Evolutionary conservation across 2,797 vertebrate species (phyloP).

Genomic region (Neosilurus mollespiculum): DNA sequence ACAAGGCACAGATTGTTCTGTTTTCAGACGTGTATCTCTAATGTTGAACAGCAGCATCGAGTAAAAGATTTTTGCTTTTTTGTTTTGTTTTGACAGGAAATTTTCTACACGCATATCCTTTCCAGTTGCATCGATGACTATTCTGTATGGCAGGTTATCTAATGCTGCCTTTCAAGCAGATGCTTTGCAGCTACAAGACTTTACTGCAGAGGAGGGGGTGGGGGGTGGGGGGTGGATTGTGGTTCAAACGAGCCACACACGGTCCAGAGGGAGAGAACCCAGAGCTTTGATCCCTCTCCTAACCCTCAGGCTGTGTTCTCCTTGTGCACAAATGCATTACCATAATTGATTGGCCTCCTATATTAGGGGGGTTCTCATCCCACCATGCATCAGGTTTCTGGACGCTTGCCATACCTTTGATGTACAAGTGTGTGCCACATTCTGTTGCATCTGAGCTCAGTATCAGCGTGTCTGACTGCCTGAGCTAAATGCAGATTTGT

Average conservation of each 20-base stretch:
- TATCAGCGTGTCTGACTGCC: not conserved
- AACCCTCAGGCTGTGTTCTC: conserved; percentile 55
- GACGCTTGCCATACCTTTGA: conserved; percentile 60
- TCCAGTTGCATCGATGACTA: conserved; percentile 28
- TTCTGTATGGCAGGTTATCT: conserved; percentile 43
- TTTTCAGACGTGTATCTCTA: no score
- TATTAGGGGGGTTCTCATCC: conserved; percentile 47
- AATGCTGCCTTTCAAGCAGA: conserved; percentile 48
- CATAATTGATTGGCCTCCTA: conserved; percentile 64
- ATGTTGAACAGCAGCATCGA: no score
- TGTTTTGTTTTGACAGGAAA: not conserved
- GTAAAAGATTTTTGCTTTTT: no score
- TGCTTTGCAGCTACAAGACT: conserved; percentile 45
- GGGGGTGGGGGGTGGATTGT: no score
- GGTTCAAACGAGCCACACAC: conserved; percentile 50
- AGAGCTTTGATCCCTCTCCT: conserved; percentile 60
- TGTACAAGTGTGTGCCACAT: conserved; percentile 52
- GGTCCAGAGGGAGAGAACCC: conserved; percentile 42
- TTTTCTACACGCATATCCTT: not conserved
- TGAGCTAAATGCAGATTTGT: not conserved
- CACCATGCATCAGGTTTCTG: conserved; percentile 57
- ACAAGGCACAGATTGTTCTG: no score
- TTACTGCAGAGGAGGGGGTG: conserved; percentile 45
- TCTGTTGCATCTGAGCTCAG: conserved; percentile 46
- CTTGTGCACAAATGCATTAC: conserved; percentile 55